phyloP scores from a whole-genome alignment of 2,797 vertebrate species.

The Champsocephalus gunnari region DNA sequence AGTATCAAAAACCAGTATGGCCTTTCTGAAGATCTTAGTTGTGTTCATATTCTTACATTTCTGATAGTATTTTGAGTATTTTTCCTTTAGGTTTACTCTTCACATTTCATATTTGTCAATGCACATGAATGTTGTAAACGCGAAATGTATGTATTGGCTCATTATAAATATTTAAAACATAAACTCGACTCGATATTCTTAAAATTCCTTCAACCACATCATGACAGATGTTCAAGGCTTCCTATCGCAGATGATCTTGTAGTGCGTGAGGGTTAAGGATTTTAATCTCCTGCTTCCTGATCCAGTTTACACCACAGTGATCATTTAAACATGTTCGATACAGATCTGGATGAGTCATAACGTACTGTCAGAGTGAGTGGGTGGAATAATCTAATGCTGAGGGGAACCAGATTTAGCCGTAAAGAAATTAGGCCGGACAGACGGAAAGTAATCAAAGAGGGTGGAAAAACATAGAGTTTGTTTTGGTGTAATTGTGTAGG shows the following conservation, averaged over 20 bases:
- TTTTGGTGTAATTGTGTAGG: constrained; percentile 8
- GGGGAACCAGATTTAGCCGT: constrained; percentile 25
- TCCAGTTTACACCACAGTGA: constrained; percentile 36
- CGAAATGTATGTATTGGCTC: no score
- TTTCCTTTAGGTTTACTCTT: no score
- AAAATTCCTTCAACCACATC: constrained; percentile 1
- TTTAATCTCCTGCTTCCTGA: constrained; percentile 56
- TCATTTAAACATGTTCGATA: constrained; percentile 53
- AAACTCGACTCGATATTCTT: no score
- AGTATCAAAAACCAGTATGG: neutral
- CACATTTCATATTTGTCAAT: no score
- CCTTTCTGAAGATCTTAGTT: no score
- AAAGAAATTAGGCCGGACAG: neutral
- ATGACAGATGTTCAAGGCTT: constrained; percentile 11
- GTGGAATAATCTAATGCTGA: constrained; percentile 13
- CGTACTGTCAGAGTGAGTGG: neutral
- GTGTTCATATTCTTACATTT: no score
- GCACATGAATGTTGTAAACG: no score
- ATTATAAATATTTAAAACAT: no score
- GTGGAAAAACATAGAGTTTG: constrained; percentile 19
- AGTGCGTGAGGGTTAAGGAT: constrained; percentile 50
- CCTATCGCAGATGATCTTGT: constrained; percentile 15
- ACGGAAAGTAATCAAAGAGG: constrained; percentile 20
- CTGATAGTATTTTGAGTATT: no score
- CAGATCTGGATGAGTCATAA: constrained; percentile 42